Evolutionary conservation across 1,140 invertebrate species (phyloP).

Genomic region (Drosophila punjabiensis): DNA sequence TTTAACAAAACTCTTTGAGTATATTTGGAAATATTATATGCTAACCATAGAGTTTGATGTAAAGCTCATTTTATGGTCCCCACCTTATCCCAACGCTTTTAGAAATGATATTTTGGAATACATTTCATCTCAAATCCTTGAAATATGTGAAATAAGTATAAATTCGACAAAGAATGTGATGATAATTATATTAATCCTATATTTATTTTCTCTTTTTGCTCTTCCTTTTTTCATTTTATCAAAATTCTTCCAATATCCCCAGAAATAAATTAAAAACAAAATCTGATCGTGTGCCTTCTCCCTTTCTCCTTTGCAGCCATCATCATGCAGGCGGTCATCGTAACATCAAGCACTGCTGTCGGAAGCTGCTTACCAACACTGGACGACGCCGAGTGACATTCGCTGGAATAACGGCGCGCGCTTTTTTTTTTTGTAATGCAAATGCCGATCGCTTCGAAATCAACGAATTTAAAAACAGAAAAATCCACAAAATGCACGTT

Average conservation of each 20-base stretch:
- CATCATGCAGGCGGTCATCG: slow-evolving; percentile 36
- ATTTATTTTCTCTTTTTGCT: too few relatives aligned
- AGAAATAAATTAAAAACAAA: background rate
- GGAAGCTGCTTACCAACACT: slow-evolving; percentile 50
- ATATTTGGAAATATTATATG: background rate
- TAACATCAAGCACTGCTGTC: slow-evolving; percentile 4
- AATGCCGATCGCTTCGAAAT: slow-evolving; percentile 32
- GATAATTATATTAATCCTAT: background rate
- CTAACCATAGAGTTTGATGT: too few relatives aligned
- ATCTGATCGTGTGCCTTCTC: slow-evolving; percentile 18
- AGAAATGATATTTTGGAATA: background rate
- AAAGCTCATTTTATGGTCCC: background rate
- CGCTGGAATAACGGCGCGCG: slow-evolving; percentile 35
- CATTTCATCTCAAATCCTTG: background rate
- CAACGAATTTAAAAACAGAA: slow-evolving; percentile 67
- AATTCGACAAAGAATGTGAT: too few relatives aligned
- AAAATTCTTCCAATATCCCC: background rate
- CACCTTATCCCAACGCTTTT: background rate
- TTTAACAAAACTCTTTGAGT: background rate
- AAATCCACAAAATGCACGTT: slow-evolving; percentile 73
- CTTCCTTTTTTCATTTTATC: background rate
- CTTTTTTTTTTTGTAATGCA: slow-evolving; percentile 46
- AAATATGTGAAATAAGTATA: background rate
- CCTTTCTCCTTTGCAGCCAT: slow-evolving; percentile 30
- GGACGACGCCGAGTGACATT: slow-evolving; percentile 30